These are phyloP conservation scores for Chloropsis hardwickii DNA, from an alignment of 2,113 vertebrate species.

Conservation along the genomic window DNA sequence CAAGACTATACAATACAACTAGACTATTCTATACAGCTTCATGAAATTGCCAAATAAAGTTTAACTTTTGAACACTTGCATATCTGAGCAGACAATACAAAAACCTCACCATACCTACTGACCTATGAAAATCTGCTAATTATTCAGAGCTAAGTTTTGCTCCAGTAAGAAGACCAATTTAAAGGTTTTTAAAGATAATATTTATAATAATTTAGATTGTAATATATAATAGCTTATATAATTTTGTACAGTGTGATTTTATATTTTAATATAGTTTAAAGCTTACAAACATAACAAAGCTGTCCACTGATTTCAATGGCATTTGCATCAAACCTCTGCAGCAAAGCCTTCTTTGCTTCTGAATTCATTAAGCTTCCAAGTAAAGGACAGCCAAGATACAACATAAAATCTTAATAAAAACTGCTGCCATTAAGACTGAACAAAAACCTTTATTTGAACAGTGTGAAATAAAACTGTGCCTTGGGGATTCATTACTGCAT, in stretches of 20 bases:
- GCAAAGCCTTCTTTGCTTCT: background rate
- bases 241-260: background rate
- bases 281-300: background rate
- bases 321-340: background rate
- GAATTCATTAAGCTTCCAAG: background rate
- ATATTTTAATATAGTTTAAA: background rate
- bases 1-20: too few relatives aligned
- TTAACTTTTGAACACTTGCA: background rate
- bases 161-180: background rate
- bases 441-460: background rate
- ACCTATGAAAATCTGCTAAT: background rate
- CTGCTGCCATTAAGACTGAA: background rate
- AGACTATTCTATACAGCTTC: background rate
- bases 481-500: background rate
- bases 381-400: background rate
- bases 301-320: background rate
- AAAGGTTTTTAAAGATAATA: background rate
- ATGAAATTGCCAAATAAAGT: background rate
- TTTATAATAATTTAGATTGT: background rate
- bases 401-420: background rate
- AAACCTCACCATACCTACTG: background rate
- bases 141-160: background rate
- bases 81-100: background rate
- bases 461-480: background rate
- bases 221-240: background rate